Percentiles rank a stretch among this genome's conserved stretches.
These are phyloP conservation scores for Aurelia aurita DNA, from an alignment of 30 jellyfish, hydroid and myxozoan species.

Conservation along the genomic window DNA sequence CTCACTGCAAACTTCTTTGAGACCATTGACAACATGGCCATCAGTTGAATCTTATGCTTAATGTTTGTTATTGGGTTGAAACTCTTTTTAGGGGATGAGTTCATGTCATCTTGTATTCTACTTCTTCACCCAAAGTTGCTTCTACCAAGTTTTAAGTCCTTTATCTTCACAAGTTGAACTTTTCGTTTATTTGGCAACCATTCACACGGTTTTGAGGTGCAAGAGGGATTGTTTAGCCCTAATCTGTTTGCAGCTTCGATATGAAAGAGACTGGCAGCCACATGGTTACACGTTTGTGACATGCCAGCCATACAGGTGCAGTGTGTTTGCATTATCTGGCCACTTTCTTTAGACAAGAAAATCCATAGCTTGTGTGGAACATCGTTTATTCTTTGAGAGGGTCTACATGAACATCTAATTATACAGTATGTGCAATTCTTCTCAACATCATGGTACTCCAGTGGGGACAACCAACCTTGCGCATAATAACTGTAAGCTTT, in stretches of 20 bases:
- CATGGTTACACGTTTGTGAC: slow-evolving; percentile 30
- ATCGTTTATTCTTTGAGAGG: too few relatives aligned
- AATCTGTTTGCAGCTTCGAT: slow-evolving; percentile 38
- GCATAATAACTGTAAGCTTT: slow-evolving; percentile 40
- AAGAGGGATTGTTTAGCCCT: slow-evolving; percentile 47
- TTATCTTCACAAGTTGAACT: slow-evolving; percentile 35
- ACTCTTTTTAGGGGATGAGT: slow-evolving; percentile 46
- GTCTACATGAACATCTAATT: not conserved
- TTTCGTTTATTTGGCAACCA: slow-evolving; percentile 45
- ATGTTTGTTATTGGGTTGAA: slow-evolving; percentile 2
- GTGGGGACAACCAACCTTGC: slow-evolving; percentile 4
- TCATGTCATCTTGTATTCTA: slow-evolving; percentile 3
- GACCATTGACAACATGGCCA: too few relatives aligned
- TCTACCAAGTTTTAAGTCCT: slow-evolving; percentile 25
- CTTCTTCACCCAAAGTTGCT: slow-evolving; percentile 31
- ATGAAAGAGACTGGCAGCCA: slow-evolving; percentile 30
- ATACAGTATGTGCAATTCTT: not conserved
- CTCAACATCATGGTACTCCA: slow-evolving; percentile 4
- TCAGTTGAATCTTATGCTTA: too few relatives aligned
- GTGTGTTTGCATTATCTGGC: slow-evolving; percentile 18
- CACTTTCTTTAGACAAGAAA: slow-evolving; percentile 7
- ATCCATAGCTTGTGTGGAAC: slow-evolving; percentile 27
- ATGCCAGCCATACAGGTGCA: slow-evolving; percentile 51
- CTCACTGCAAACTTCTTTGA: too few relatives aligned
- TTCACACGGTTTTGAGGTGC: slow-evolving; percentile 35